Base-by-base conservation (phyloP, 2,797 vertebrate genomes). In the Notamacropus eugenii region DNA sequence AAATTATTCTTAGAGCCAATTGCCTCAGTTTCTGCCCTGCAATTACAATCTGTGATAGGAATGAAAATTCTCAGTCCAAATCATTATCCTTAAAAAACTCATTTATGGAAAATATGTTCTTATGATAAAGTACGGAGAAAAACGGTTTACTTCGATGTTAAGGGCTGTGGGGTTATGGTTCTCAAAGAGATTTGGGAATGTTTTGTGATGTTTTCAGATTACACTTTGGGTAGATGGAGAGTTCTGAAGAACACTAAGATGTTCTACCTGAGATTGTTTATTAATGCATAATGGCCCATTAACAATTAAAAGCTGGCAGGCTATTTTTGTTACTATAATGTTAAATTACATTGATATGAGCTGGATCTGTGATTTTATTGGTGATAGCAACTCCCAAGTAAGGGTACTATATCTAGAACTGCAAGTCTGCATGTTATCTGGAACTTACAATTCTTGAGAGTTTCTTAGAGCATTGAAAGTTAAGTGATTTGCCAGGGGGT, bases 201-300 rank as follows among this genome's bases (percentile, higher is more conserved):
- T 92, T 96, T 96, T 95, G 50, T 62, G 52, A 82, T 40, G 40
- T 87, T 96, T 97, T 95, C 54, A 96, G 50, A 19, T 59, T n/a
- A 8, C 12, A 94, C 22, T 29, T 96, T 90, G 34, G 56, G 9
- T 90, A 59, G 90, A 96, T 92, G 59, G 40, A 46, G 93, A 74
- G 10, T 93, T 46, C 13, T 54, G 90, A 91, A 94, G 55, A 90
- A 12, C 55, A 50, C 46, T 10, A 95, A 95, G 24, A 50, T 56
- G 50, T 96, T 46, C 5, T 59, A 31, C 62, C 93, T 56, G 40
- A 12, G 54, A 62, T 31, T 59, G 40, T 59, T 92, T 54, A 74
- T 14, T 40, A 93, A 74, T 31, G 46, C 54, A 95, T 28, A 93
- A 93, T 54, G 57, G 92, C 4, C 14, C n/a, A 59, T 57, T 28